Base-by-base conservation (phyloP, 64 coral and sea anemone species). In the Exaiptasia diaphana region DNA sequence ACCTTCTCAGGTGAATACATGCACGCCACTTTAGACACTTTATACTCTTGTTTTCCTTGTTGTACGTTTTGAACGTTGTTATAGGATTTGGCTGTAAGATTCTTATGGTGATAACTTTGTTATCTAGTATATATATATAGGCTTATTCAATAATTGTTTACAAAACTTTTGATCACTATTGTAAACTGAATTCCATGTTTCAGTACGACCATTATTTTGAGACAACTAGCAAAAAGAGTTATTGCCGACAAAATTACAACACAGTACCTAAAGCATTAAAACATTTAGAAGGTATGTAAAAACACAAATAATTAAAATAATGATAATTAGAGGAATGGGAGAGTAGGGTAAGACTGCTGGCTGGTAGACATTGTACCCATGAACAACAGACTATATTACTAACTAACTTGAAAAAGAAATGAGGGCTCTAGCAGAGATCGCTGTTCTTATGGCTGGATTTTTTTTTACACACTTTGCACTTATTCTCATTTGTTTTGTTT, bases 151-250 rank as follows among this genome's bases (percentile, higher is more conserved):
- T 46, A 15, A 46, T 6, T 46, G 5, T 46, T 46, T 46, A 46
- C 6, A 7, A 15, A 46, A 46, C 15, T 46, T 46, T 46, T 46
- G 5, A 7, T 46, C 43, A 7, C 43, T 46, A 15, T 46, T 46
- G 43, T 46, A 7, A 15, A 46, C 43, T 15, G 5, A 7, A 46
- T 46, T 46, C 43, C 43, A 7, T 15, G 15, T 15, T 46, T 1
- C 44, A 99, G 94, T 99, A 85, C 41, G 76, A 83, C 22, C 94
- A 99, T 73, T 99, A 99, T 34, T 99, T 92, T 55, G 85, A 91
- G 48, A 92, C 94, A 28, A 88, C 94, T 0, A 86, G 92, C 28
- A 64, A 57, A 18, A 78, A 81, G 41, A 74, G 89, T 50, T 91
- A 92, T 25, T 35, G 70, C 14, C 40, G 38, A 26, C 65, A 79